Conservation (phyloP, 2,888 invertebrate genomes). For the Diadegma fenestrale region DNA sequence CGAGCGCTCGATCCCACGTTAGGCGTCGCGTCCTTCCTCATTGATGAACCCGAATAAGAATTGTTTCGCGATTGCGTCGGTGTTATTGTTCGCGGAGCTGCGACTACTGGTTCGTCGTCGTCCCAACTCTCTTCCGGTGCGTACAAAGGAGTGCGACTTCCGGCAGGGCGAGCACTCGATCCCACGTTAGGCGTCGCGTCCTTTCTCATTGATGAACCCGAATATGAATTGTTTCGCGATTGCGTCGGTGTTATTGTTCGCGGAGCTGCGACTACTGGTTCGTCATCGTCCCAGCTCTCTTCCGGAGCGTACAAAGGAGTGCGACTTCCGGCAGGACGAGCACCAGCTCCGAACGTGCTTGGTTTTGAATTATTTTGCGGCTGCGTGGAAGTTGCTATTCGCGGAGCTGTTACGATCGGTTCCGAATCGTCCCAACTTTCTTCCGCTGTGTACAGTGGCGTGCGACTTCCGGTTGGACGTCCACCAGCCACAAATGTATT, state of each 20-base stretch:
- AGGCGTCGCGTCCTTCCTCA: background rate
- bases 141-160: constrained; percentile 22
- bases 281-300: constrained; percentile 36
- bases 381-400: background rate
- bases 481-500: background rate
- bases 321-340: background rate
- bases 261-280: background rate
- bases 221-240: background rate
- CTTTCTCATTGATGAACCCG: background rate
- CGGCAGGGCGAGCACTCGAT: constrained; percentile 8
- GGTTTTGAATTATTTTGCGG: background rate
- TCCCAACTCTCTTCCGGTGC: constrained; percentile 35
- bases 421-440: constrained; percentile 45
- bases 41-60: background rate
- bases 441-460: constrained; percentile 22
- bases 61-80: background rate
- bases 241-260: background rate
- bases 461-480: background rate
- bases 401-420: background rate
- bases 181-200: background rate
- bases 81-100: background rate
- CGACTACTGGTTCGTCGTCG: background rate
- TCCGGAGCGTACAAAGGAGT: constrained; percentile 19
- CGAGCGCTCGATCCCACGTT: background rate
- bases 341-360: background rate